Conservation (phyloP, 2,888 invertebrate species). For the Cephus pygmeus region DNA sequence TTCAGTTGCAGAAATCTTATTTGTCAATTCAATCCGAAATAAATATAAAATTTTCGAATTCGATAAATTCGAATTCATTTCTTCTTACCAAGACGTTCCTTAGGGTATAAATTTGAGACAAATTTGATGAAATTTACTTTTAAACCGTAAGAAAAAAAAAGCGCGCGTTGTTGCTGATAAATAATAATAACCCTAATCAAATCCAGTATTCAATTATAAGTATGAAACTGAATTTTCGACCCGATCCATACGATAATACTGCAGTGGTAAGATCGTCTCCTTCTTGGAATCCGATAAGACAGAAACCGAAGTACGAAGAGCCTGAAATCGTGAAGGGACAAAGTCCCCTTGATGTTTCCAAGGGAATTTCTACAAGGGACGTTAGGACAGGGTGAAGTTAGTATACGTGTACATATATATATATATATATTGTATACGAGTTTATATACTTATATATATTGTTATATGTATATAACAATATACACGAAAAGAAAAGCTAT, state of each 20-base stretch:
- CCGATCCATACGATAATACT: not conserved
- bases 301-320: not conserved
- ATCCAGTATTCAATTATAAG: not conserved
- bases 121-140: too few species aligned
- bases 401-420: not conserved
- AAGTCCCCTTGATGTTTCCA: not conserved
- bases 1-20: too few species aligned
- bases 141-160: too few species aligned
- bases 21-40: too few species aligned
- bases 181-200: not conserved
- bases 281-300: not conserved
- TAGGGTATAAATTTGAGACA: too few species aligned
- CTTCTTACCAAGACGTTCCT: too few species aligned
- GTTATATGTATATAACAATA: not conserved
- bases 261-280: not conserved
- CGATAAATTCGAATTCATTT: too few species aligned
- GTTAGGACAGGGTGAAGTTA: not conserved
- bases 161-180: not conserved
- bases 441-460: not conserved
- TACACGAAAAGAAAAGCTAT: constrained; percentile 27
- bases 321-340: not conserved
- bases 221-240: not conserved
- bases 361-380: not conserved
- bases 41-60: too few species aligned
- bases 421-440: not conserved